Evolutionary conservation across 2,888 invertebrate genomes (phyloP).

Genomic region (Tetropium fuscum): DNA sequence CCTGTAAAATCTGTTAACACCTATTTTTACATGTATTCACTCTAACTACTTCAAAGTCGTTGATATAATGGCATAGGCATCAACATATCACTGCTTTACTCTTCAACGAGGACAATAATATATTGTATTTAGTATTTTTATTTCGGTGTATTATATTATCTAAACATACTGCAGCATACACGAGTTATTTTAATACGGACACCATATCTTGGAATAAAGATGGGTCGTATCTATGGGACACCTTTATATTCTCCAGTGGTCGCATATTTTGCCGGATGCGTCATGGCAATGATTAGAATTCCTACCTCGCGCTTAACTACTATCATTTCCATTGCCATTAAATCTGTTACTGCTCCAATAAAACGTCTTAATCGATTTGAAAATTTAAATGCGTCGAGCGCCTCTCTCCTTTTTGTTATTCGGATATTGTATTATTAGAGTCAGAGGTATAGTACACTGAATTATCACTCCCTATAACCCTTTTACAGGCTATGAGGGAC

Average conservation of each 20-base stretch:
- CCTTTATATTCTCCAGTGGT: no score
- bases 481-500: slow-evolving; percentile 67
- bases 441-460: slow-evolving; percentile 59
- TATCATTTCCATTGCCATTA: slow-evolving; percentile 42
- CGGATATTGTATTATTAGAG: slow-evolving; percentile 51
- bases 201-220: no score
- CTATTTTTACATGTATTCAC: slow-evolving; percentile 19
- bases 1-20: slow-evolving; percentile 35
- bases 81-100: background rate
- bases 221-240: no score
- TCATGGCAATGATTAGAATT: slow-evolving; percentile 36
- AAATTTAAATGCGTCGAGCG: slow-evolving; percentile 37
- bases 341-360: slow-evolving; percentile 44
- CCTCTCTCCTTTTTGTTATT: slow-evolving; percentile 45
- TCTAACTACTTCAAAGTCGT: slow-evolving; percentile 25
- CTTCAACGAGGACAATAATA: no score
- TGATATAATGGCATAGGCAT: slow-evolving; percentile 37
- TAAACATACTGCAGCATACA: no score
- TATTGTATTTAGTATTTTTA: no score
- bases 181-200: no score
- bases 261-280: background rate
- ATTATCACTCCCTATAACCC: slow-evolving; percentile 66
- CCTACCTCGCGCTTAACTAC: slow-evolving; percentile 32
- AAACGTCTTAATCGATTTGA: slow-evolving; percentile 46
- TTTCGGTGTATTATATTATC: no score